phyloP scores from a whole-genome alignment of 2,888 invertebrate genomes.

The Limnephilus lunatus region DNA sequence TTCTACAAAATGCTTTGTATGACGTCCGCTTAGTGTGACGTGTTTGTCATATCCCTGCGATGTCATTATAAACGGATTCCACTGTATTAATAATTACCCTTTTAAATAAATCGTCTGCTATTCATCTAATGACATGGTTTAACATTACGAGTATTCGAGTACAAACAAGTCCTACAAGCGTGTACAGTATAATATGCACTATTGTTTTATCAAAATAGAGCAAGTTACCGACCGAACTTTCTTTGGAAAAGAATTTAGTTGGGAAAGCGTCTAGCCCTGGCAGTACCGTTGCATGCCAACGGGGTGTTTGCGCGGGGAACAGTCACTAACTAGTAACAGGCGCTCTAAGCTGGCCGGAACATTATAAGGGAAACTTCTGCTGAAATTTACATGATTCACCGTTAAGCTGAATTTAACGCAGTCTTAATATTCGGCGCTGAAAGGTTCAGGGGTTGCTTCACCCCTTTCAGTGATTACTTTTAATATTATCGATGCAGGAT shows the following conservation, averaged over 20 bases:
- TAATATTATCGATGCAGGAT: neutral
- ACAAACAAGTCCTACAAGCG: neutral
- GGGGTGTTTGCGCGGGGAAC: slow-evolving; percentile 12
- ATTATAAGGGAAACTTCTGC: slow-evolving; percentile 50
- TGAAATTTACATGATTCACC: slow-evolving; percentile 50
- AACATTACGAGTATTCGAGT: neutral
- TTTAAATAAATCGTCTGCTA: too few relatives aligned
- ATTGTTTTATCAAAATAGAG: neutral
- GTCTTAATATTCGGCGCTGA: slow-evolving; percentile 12
- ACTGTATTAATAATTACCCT: too few relatives aligned
- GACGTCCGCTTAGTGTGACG: too few relatives aligned
- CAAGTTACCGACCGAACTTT: neutral
- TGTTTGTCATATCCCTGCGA: too few relatives aligned
- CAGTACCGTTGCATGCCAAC: slow-evolving; percentile 21
- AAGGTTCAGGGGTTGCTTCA: neutral
- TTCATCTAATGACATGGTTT: too few relatives aligned
- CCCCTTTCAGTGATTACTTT: neutral
- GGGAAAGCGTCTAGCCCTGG: slow-evolving; percentile 10
- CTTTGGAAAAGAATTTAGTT: neutral
- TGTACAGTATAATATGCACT: neutral
- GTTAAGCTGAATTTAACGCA: slow-evolving; percentile 28
- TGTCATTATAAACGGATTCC: too few relatives aligned
- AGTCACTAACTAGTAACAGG: slow-evolving; percentile 48
- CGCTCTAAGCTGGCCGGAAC: slow-evolving; percentile 46
- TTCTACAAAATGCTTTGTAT: too few relatives aligned